Conservation (phyloP, 2,797 vertebrate species). For the Labeo calbasu region DNA sequence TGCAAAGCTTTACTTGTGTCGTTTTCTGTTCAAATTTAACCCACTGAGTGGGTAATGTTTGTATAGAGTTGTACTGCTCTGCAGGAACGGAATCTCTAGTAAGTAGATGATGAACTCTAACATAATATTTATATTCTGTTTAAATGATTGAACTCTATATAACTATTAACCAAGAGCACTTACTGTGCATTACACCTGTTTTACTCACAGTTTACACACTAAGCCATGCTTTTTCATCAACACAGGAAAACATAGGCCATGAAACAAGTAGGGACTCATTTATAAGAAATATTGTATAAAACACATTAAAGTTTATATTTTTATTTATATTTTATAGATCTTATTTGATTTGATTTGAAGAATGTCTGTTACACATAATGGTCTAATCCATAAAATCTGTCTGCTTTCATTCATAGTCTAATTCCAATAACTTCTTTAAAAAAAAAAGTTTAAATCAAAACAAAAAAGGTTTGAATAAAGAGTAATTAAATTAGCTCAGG, state of each 20-base stretch:
- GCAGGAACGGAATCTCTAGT: neutral
- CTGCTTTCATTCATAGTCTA: neutral
- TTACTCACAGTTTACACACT: neutral
- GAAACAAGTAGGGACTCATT: neutral
- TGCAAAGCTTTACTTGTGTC: neutral
- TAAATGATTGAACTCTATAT: neutral
- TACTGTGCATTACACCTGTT: neutral
- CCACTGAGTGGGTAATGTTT: neutral
- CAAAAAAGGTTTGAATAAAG: neutral
- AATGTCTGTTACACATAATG: neutral
- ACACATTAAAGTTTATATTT: neutral
- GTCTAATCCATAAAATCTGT: neutral
- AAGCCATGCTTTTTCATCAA: neutral
- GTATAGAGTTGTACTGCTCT: neutral
- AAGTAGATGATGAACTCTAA: neutral
- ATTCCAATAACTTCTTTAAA: neutral
- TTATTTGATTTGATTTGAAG: neutral
- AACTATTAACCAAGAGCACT: neutral
- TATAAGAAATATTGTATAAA: neutral
- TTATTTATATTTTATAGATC: slow-evolving; percentile 7
- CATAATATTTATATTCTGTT: neutral
- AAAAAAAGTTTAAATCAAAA: neutral
- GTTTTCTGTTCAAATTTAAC: neutral
- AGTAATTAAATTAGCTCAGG: neutral
- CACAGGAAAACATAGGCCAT: neutral